A percentile compares a stretch with the other conserved stretches of the same genome.
phyloP scores from a whole-genome alignment of 2,113 vertebrate species.

The Herpetotheres cachinnans region DNA sequence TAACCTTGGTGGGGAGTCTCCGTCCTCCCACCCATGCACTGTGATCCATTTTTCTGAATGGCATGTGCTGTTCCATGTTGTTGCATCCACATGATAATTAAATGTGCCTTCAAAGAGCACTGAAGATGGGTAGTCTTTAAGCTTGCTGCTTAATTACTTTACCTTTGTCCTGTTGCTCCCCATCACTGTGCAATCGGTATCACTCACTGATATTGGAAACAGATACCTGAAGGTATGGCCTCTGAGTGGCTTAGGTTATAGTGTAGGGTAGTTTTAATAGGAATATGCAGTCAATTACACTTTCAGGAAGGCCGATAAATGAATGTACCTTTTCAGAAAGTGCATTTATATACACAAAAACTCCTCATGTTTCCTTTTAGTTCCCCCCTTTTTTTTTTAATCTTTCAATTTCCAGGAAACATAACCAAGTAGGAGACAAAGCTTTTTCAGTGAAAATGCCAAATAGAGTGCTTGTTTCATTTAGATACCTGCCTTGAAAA shows the following conservation, averaged over 20 bases:
- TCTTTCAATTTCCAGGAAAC: constrained; percentile 49
- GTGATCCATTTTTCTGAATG: constrained; percentile 28
- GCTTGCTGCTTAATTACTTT: constrained; percentile 75
- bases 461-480: constrained; percentile 31
- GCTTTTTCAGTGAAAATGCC: constrained; percentile 44
- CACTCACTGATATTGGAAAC: constrained; percentile 60
- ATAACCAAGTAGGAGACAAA: constrained; percentile 30
- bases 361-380: neutral
- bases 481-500: constrained; percentile 49
- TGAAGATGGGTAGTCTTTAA: constrained; percentile 49
- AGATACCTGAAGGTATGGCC: constrained; percentile 52
- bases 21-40: neutral
- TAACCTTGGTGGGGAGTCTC: neutral
- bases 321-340: constrained; percentile 37
- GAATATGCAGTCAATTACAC: constrained; percentile 52
- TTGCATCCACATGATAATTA: constrained; percentile 53
- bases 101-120: constrained; percentile 53
- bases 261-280: constrained; percentile 10
- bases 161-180: constrained; percentile 60
- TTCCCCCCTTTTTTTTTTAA: neutral
- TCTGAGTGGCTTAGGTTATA: neutral
- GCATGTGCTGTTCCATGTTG: neutral
- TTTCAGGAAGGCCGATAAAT: constrained; percentile 51
- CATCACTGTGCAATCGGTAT: constrained; percentile 58
- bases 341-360: neutral